A percentile compares a stretch with the other conserved stretches of the same genome.
phyloP scores from a whole-genome alignment of 1,140 invertebrate species.

The Philaenus spumarius region DNA sequence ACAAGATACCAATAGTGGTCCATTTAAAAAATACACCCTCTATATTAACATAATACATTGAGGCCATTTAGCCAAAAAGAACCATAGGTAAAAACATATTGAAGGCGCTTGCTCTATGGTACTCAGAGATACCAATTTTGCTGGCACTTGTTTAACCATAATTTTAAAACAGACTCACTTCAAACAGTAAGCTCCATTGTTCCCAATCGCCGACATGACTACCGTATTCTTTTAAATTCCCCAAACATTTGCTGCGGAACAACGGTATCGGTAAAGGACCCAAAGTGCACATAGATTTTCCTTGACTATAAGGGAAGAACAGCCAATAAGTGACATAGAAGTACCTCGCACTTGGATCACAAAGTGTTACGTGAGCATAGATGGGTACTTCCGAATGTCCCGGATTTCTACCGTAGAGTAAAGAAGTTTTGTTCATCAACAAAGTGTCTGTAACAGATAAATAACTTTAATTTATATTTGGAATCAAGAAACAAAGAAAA shows the following conservation, averaged over 20 bases:
- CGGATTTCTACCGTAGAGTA: constrained; percentile 52
- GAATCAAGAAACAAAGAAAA: too few relatives aligned
- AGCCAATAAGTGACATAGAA: constrained; percentile 62
- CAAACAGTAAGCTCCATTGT: constrained; percentile 54
- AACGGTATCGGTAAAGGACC: constrained; percentile 46
- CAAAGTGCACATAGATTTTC: constrained; percentile 47
- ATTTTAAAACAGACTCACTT: constrained; percentile 35
- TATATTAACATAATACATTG: too few relatives aligned
- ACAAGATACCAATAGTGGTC: too few relatives aligned
- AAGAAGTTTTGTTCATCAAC: constrained; percentile 47
- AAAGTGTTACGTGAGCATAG: constrained; percentile 49
- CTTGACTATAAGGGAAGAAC: constrained; percentile 58
- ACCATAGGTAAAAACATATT: too few relatives aligned
- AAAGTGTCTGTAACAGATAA: constrained; percentile 41
- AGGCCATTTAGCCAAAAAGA: too few relatives aligned
- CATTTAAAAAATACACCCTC: too few relatives aligned
- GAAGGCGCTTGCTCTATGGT: too few relatives aligned
- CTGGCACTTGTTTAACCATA: too few relatives aligned
- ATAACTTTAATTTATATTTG: too few relatives aligned
- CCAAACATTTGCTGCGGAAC: constrained; percentile 49
- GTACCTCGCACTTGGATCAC: constrained; percentile 28
- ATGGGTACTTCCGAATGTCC: constrained; percentile 46
- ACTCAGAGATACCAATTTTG: too few relatives aligned
- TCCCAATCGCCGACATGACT: constrained; percentile 62
- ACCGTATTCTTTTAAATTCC: constrained; percentile 48